Evolutionary conservation across 2,888 invertebrate genomes (phyloP), one percentile per base, ranked within the genome.

Genomic region (Dascillus cervinus): DNA sequence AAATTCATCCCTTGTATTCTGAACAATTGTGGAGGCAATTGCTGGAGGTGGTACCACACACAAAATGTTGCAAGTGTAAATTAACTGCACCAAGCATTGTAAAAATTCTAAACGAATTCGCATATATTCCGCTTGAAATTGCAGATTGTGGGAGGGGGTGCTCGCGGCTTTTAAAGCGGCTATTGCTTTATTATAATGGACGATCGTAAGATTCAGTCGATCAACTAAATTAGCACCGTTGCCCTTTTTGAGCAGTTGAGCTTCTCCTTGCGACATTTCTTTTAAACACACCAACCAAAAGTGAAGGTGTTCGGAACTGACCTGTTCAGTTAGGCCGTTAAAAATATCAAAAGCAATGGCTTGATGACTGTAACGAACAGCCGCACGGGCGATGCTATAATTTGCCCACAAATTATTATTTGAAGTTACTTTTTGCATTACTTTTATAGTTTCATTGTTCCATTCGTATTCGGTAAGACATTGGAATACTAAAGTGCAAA

Each of bases 1-100:
- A 31, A 84, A 71, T 49, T 86, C 84, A 53, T 87, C 86, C 28
- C 84, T 71, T 1, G 82, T 79, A 21, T 77, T 77, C 44, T 83
- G 81, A 0, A 89, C 89, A 29, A 86, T 73, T 2, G 84, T 78
- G 2, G 82, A 78, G 0, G 94, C 91, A 32, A 92, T 88, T 0
- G 92, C 92, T 0, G 94, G 91, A 20, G 94, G 91, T 13, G 94
- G 95, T 35, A 90, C 88, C 36, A 91, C 86, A 53, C 87, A 86
- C 20, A 88, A 70, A 36, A 84, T 79, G 43, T 74, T 72, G 48
- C 86, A 87, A 0, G 84, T 79, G 43, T 78, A 72, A 11, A 79
- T 62, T 26, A 83, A 63, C 51, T 80, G 79, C 2, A 72, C 62
- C 34, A 79, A 66, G 32, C 71, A 70, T 34, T 84, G 81, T 3